phyloP scores from a whole-genome alignment of 2,113 vertebrate species.

The Tylochromis polylepis region DNA sequence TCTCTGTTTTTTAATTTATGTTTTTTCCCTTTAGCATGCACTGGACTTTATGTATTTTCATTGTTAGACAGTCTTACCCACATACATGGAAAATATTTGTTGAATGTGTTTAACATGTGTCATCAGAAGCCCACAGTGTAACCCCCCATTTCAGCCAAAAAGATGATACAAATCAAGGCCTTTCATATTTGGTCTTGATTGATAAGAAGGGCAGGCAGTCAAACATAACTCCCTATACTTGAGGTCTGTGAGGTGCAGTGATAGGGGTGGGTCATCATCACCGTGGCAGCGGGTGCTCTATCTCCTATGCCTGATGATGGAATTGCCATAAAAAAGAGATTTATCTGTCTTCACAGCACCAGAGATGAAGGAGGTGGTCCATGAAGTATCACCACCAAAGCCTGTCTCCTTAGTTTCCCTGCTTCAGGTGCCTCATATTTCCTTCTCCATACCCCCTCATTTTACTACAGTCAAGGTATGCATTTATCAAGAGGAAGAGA shows the following conservation, averaged over 20 bases:
- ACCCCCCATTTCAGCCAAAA: conserved; percentile 17
- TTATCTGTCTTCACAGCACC: conserved; percentile 63
- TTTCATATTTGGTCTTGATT: conserved; percentile 54
- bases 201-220: conserved; percentile 40
- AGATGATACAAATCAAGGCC: conserved; percentile 3
- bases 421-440: conserved; percentile 66
- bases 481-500: conserved; percentile 56
- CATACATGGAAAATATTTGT: background rate
- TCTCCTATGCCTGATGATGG: conserved; percentile 63
- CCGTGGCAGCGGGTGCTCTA: conserved; percentile 41
- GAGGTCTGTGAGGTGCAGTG: conserved; percentile 10
- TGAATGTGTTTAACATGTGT: conserved; percentile 24
- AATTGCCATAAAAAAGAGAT: conserved; percentile 63
- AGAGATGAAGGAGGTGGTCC: conserved; percentile 57
- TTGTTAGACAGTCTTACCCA: background rate
- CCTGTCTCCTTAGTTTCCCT: conserved; percentile 37
- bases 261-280: conserved; percentile 56
- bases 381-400: conserved; percentile 36
- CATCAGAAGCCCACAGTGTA: conserved; percentile 9
- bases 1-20: background rate
- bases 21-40: background rate
- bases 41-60: background rate
- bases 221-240: conserved; percentile 41
- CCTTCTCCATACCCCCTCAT: conserved; percentile 30
- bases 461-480: conserved; percentile 54